Conservation (phyloP, 1,140 invertebrate genomes). For the Augochlora pura region DNA sequence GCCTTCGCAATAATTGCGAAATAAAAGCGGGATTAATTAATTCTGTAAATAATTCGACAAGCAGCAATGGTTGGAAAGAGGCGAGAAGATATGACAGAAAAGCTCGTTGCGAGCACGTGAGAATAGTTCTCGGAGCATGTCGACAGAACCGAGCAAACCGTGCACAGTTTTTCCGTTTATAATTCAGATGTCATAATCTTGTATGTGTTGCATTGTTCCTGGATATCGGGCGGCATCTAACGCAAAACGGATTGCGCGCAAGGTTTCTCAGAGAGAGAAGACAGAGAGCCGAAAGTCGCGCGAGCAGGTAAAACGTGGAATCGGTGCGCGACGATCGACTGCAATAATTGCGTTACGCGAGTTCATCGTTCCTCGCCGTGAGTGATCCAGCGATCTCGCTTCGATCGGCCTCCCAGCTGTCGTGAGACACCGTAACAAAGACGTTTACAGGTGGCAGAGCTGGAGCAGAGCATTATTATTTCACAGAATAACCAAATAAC, state of each 20-base stretch:
- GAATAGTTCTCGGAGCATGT: background rate
- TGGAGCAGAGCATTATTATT: too few species aligned
- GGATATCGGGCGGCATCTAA: background rate
- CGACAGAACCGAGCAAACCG: background rate
- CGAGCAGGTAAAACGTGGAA: slow-evolving; percentile 35
- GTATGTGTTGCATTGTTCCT: background rate
- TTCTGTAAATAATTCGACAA: too few species aligned
- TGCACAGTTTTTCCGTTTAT: background rate
- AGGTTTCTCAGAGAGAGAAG: too few species aligned
- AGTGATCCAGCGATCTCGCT: background rate
- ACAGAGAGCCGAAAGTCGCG: slow-evolving; percentile 21
- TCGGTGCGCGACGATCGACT: slow-evolving; percentile 33
- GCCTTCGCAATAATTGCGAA: too few species aligned
- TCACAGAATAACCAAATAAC: too few species aligned
- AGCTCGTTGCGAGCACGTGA: background rate
- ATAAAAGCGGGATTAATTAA: background rate
- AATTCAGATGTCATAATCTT: too few species aligned
- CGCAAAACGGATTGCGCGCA: slow-evolving; percentile 25
- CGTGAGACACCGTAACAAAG: slow-evolving; percentile 1
- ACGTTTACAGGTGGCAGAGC: background rate
- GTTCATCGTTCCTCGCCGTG: background rate
- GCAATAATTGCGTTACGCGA: slow-evolving; percentile 34
- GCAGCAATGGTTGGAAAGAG: too few species aligned
- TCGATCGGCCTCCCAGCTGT: slow-evolving; percentile 5
- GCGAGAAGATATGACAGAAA: background rate